Conservation (phyloP, 2,888 invertebrate species). For the Parelbella ahira region DNA sequence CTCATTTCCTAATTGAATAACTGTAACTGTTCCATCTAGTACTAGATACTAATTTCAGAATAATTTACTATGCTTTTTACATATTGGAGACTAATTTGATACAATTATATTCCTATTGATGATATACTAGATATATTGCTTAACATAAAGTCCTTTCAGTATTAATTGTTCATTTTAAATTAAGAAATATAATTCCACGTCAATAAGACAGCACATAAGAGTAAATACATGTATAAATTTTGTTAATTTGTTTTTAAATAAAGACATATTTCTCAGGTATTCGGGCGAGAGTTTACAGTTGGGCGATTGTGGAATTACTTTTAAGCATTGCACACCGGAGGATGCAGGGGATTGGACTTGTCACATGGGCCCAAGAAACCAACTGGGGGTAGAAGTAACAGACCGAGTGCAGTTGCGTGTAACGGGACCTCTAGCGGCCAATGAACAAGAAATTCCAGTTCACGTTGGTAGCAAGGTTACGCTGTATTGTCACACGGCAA, state of each 20-base stretch:
- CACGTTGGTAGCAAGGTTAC: constrained; percentile 42
- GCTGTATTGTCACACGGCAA: constrained; percentile 65
- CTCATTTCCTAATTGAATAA: too few species aligned
- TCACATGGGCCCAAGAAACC: constrained; percentile 63
- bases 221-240: too few species aligned
- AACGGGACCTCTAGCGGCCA: constrained; percentile 64
- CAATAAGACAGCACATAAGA: too few species aligned
- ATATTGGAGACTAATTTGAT: too few species aligned
- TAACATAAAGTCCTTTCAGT: too few species aligned
- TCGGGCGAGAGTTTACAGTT: constrained; percentile 57
- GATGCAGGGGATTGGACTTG: constrained; percentile 71
- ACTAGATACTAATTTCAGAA: too few species aligned
- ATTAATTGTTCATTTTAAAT: too few species aligned
- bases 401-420: constrained; percentile 57
- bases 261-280: constrained; percentile 47
- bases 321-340: constrained; percentile 43
- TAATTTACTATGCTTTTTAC: too few species aligned
- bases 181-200: too few species aligned
- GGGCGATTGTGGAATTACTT: constrained; percentile 71
- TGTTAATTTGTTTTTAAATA: neutral
- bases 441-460: constrained; percentile 39
- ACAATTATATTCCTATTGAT: too few species aligned
- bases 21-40: too few species aligned
- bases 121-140: too few species aligned
- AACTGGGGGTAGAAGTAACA: constrained; percentile 55